Evolutionary conservation across 2,797 vertebrate species (phyloP).

Genomic region (Delichon dasypus): DNA sequence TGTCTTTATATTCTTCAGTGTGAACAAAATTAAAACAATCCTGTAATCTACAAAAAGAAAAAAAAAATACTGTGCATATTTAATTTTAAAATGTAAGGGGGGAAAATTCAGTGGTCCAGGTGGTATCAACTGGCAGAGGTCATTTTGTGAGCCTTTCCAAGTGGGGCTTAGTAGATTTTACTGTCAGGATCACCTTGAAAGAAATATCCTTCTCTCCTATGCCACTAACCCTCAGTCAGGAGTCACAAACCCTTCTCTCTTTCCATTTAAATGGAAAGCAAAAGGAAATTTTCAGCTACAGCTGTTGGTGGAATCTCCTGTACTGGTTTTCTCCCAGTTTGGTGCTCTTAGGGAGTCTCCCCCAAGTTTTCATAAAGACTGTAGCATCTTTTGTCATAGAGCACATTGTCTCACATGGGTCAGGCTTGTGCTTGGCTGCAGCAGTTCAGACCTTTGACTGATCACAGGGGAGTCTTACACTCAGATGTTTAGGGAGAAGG

Average conservation of each 20-base stretch:
- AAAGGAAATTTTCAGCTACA: background rate
- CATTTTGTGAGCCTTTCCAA: background rate
- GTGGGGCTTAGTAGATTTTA: background rate
- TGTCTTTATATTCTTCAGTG: background rate
- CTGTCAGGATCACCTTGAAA: background rate
- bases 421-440: background rate
- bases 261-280: background rate
- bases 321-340: background rate
- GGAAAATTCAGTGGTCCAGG: background rate
- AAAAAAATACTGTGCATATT: background rate
- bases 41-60: background rate
- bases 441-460: background rate
- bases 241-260: background rate
- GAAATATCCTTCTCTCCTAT: background rate
- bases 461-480: background rate
- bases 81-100: background rate
- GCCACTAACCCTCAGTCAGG: background rate
- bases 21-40: background rate
- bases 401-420: accelerated
- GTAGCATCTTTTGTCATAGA: background rate
- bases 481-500: background rate
- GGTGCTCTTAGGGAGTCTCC: background rate
- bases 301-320: background rate
- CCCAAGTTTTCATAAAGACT: background rate
- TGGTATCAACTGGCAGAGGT: background rate